Percentiles rank a stretch among this genome's conserved stretches.
These are phyloP conservation scores for Ambastaia sidthimunki DNA, from an alignment of 2,797 vertebrate species.

Conservation along the genomic window DNA sequence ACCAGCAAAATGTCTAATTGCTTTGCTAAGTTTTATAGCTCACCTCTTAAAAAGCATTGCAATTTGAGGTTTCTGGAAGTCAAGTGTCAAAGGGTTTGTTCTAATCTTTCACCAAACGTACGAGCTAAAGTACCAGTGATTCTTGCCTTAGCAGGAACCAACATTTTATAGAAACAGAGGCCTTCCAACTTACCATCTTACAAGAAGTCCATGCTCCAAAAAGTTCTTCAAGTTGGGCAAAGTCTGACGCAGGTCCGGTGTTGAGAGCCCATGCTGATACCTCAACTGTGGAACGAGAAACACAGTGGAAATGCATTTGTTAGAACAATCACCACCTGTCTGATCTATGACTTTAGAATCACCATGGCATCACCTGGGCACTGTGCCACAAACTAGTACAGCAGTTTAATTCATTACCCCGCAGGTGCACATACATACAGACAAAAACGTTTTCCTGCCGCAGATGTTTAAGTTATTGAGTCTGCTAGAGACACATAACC, in stretches of 20 bases:
- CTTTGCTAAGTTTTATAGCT: too few relatives aligned
- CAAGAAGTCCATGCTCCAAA: conserved; percentile 93
- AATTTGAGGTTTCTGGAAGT: too few relatives aligned
- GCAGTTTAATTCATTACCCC: conserved; percentile 33
- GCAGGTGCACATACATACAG: conserved; percentile 1
- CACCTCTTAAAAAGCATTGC: too few relatives aligned
- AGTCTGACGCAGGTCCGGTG: conserved; percentile 96
- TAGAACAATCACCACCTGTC: conserved; percentile 11
- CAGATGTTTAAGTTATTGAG: conserved; percentile 45
- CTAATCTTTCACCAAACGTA: too few relatives aligned
- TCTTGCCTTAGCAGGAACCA: not conserved
- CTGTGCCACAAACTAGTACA: conserved; percentile 4
- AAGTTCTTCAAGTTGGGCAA: conserved; percentile 98
- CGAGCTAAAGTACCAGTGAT: too few relatives aligned
- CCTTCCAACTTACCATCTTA: conserved; percentile 87
- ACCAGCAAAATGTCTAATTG: too few relatives aligned
- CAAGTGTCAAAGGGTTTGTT: too few relatives aligned
- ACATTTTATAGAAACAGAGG: not conserved
- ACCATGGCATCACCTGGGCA: conserved; percentile 36
- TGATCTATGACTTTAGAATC: not conserved
- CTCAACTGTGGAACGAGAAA: conserved; percentile 81
- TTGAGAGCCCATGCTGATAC: conserved; percentile 94
- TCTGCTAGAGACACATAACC: conserved; percentile 2
- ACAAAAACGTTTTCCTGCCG: not conserved
- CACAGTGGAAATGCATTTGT: conserved; percentile 31